These are phyloP conservation scores for Mastomys natalensis DNA, from an alignment of 2,113 vertebrate species.

Conservation along the genomic window DNA sequence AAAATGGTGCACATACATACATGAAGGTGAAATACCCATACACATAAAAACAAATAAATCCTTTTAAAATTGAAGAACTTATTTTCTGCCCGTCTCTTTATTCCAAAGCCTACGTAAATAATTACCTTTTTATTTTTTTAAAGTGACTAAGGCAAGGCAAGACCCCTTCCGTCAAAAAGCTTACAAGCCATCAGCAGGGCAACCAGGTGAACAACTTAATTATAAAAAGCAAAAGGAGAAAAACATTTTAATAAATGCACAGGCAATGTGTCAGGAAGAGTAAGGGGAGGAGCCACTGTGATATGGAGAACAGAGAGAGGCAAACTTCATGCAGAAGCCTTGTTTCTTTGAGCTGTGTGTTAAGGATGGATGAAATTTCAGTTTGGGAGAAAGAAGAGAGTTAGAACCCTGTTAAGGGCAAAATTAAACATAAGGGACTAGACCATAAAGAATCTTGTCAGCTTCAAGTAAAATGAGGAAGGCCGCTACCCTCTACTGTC, in stretches of 20 bases:
- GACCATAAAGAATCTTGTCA: background rate
- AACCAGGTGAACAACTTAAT: background rate
- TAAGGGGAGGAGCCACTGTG: slow-evolving; percentile 27
- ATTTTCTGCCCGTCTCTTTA: background rate
- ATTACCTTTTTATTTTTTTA: background rate
- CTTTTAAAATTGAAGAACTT: background rate
- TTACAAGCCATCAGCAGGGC: background rate
- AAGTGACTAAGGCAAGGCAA: background rate
- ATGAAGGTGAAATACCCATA: background rate
- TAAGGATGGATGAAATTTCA: slow-evolving; percentile 5
- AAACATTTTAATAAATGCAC: background rate
- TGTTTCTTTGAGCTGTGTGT: background rate
- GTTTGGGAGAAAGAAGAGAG: background rate
- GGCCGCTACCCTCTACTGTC: background rate
- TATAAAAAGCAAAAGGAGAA: slow-evolving; percentile 4
- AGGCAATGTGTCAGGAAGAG: background rate
- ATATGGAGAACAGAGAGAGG: background rate
- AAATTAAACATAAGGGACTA: background rate
- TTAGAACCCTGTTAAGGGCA: background rate
- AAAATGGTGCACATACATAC: background rate
- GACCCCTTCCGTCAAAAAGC: background rate
- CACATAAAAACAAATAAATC: background rate
- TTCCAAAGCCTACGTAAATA: background rate
- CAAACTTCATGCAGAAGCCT: slow-evolving; percentile 2
- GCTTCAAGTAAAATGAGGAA: background rate